phyloP scores from a whole-genome alignment of 2,888 invertebrate species.

The Vannuccia rotundouncinata region DNA sequence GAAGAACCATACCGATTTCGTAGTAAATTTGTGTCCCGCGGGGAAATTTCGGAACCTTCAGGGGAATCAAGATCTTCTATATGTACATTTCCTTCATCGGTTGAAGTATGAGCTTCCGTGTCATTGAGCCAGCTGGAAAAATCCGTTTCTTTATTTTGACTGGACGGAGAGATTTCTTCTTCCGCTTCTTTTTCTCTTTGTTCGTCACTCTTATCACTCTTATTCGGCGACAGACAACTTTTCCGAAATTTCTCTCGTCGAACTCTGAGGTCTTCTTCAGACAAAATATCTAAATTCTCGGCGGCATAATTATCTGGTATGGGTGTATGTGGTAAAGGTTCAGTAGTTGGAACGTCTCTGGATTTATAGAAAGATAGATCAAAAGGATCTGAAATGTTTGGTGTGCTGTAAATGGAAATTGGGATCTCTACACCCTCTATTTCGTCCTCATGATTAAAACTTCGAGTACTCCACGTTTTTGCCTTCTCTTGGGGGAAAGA shows the following conservation, averaged over 20 bases:
- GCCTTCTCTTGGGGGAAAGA: background rate
- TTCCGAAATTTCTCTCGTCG: background rate
- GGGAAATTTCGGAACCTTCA: background rate
- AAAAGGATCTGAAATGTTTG: background rate
- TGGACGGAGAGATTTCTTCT: background rate
- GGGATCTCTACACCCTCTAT: background rate
- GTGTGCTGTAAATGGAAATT: background rate
- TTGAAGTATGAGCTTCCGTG: background rate
- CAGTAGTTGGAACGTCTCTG: background rate
- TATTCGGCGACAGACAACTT: background rate
- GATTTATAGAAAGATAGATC: background rate
- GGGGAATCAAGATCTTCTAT: background rate
- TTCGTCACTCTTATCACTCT: no score
- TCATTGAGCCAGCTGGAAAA: background rate
- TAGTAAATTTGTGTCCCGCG: background rate
- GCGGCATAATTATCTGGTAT: background rate
- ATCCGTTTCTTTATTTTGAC: background rate
- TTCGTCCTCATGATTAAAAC: background rate
- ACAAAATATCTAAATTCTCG: background rate
- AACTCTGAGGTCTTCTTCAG: background rate
- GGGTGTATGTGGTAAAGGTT: background rate
- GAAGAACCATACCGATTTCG: background rate
- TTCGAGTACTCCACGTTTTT: background rate
- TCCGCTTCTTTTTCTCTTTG: background rate
- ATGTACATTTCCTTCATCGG: background rate